Conservation (phyloP, 2,888 invertebrate genomes). For the Drosophila vallismaia region DNA sequence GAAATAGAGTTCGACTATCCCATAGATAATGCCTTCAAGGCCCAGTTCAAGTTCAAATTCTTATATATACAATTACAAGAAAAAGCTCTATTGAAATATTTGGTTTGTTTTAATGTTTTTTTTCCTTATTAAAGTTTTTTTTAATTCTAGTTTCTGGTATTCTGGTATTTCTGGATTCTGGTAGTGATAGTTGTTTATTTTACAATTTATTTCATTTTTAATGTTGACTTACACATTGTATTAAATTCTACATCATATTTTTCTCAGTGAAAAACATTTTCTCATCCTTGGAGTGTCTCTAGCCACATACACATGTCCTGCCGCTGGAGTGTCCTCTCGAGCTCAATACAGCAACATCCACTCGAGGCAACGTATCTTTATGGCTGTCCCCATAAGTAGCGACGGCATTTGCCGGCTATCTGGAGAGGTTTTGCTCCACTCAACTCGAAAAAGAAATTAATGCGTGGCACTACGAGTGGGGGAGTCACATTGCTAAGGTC, state of each 20-base stretch:
- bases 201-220: no score
- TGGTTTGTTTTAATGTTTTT: no score
- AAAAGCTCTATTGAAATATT: no score
- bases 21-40: constrained; percentile 78
- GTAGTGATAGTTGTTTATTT: neutral
- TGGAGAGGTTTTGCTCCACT: constrained; percentile 53
- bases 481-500: neutral
- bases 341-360: constrained; percentile 34
- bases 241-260: neutral
- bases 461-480: constrained; percentile 1
- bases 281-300: constrained; percentile 37
- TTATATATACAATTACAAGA: no score
- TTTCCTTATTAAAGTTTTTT: no score
- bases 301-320: constrained; percentile 27
- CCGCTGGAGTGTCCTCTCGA: constrained; percentile 55
- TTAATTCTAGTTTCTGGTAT: no score
- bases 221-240: no score
- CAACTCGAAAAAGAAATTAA: constrained; percentile 42
- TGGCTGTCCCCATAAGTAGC: constrained; percentile 37
- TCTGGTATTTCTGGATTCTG: no score
- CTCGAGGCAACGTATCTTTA: constrained; percentile 58
- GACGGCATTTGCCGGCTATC: constrained; percentile 32
- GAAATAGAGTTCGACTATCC: constrained; percentile 82
- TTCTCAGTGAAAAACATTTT: constrained; percentile 14
- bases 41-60: no score